Base-by-base conservation (phyloP, 2,113 vertebrate species). In the Toxotes jaculatrix region DNA sequence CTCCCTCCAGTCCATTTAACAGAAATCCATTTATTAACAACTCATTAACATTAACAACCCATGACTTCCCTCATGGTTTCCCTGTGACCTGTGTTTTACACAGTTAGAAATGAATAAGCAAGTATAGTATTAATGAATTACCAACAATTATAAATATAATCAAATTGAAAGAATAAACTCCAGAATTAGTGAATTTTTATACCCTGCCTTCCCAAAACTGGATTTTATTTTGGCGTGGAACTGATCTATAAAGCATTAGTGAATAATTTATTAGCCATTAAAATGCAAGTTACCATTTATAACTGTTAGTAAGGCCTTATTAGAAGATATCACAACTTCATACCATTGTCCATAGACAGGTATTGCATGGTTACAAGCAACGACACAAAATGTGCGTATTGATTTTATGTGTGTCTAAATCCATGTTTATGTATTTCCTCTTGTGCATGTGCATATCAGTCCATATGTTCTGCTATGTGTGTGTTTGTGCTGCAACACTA, bases 391-490 rank as follows among this genome's bases (percentile, higher is more conserved):
- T 21, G 66, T 67, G 40, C 31, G 4, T 69, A 1, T 38, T 31
- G 34, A 74, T 65, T 81, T 72, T 42, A 74, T 75, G 21, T 72
- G 42, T 60, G 61, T 73, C 42, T 66, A 32, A 64, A 69, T 36
- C 31, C 43, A 65, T 55, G 66, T 89, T 49, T 83, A 31, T 74
- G n/a, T 59, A 57, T 79, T 69, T 77, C 21, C 27, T 21, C 4
- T 13, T 49, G 49, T 51, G 19, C 43, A 10, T 53, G 27, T 79
- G 61, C 11, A 12, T 45, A 5, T 31, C 3, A 23, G 1, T 27
- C 6, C 14, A 17, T 51, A 4, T 43, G 42, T 42, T 13, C 19
- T 3, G 27, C 40, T 57, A 69, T 65, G 27, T 71, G 60, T 19
- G 70, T 71, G 62, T 34, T 21, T 19, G 27, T 32, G 56, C 17